Base-by-base conservation (phyloP, 1,140 invertebrate genomes). In the Drosophila pectinifera region DNA sequence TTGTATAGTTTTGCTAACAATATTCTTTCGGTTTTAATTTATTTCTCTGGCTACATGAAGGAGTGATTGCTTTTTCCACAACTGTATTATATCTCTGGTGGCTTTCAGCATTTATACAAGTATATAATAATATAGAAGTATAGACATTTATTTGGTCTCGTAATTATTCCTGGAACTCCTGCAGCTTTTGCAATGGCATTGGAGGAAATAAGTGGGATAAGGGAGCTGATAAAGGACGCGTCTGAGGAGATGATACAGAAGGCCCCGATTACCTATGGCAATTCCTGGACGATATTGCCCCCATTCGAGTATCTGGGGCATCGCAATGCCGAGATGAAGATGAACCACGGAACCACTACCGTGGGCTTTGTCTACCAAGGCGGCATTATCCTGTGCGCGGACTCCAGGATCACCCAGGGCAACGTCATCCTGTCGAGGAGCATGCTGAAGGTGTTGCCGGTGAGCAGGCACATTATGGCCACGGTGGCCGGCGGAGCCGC, bases 361-460 rank as follows among this genome's bases (percentile, higher is more conserved):
- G 49, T 53, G 49, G 49, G 13, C 1, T 53, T 53, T 16, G n/a
- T 53, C 34, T 53, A 53, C 31, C 13, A 36, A 3, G 49, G 49
- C 49, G 49, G 49, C 13, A 36, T 53, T 4, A 4, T 53, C 2
- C 31, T 53, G 2, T 53, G 49, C 31, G 31, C 18, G 4, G 49
- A 53, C 6, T 20, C 48, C 0, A 14, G 6, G 0, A 7, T 51
- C 48, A 51, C 28, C 16, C 48, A 51, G 11, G 28, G 48, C 6
- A 51, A 51, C 11, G 28, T 34, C 16, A 14, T 34, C 1, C 26
- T 31, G 0, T 51, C 48, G 28, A 4, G 18, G 11, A 51, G 48
- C 48, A 20, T 20, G 16, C 11, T 51, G 4, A 51, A 51, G 28
- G 28, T 16, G 3, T 1, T 51, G 3, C 48, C 48, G 11, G 48